Evolutionary conservation across 1,140 invertebrate species (phyloP), one percentile per base, ranked within the genome.

Genomic region (Dryas iulia): DNA sequence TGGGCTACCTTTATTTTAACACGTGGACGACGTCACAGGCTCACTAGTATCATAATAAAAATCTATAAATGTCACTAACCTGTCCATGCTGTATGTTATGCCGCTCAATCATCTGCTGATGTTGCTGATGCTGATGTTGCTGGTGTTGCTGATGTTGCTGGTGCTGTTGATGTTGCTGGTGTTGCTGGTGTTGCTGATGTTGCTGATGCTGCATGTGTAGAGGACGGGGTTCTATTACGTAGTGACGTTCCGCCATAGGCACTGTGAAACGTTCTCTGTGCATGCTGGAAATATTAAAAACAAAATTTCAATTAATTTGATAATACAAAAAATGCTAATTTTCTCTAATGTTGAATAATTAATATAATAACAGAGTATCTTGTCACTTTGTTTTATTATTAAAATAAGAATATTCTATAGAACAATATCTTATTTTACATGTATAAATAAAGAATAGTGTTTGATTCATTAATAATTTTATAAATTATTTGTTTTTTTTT

Each of bases 51-150:
- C 35, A 39, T 39, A 1, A 8, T 14, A 14, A 11, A 5, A n/a
- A 5, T n/a, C 0, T 14, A 39, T 6, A 39, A 10, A 8, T 3
- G 10, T 18, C 18, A 47, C 39, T 18, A 21, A 47, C 39, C 18
- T 47, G 39, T 21, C 14, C 39, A 47, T 47, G 39, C 39, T 47
- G 39, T 8, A 21, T 47, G 10, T 47, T 47, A 10, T 47, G 39
- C 39, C 39, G 39, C n/a, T 47, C 39, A 47, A 47, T 47, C 39
- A 47, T 47, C 39, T 47, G 39, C 8, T 47, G 39, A 47, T 47
- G 39, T 21, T 47, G 53, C 3, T 53, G 52, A 1, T 53, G 52
- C 21, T 23, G 52, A 1, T 25, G 53, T 0, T 25, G 53, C 0
- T 24, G 53, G 0, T 56, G 53, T 2, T 24, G 53, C 3, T 54